Conservation (phyloP, 2,888 invertebrate genomes). For the Linnaemya vulpina region DNA sequence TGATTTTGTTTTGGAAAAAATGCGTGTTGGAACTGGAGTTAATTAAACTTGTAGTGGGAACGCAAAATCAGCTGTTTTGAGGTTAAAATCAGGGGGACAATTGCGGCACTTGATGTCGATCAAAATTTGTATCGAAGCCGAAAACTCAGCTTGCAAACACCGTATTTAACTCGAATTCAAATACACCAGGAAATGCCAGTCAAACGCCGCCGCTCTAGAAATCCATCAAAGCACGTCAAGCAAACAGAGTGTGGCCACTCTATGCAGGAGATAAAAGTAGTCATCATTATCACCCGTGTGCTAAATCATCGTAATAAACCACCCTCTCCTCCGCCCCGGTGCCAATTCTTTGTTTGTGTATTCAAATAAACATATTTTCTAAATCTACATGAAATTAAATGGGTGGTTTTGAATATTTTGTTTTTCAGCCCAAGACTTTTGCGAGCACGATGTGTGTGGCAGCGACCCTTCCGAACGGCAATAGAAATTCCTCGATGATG, state of each 20-base stretch:
- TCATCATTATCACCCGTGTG: slow-evolving; percentile 59
- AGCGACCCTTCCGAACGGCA: slow-evolving; percentile 71
- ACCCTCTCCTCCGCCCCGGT: slow-evolving; percentile 14
- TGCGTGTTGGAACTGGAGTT: too few species aligned
- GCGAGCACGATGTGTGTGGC: slow-evolving; percentile 45
- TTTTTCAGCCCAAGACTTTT: slow-evolving; percentile 3
- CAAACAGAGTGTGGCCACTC: slow-evolving; percentile 47
- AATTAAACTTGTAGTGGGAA: too few species aligned
- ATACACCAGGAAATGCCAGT: too few species aligned
- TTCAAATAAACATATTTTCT: slow-evolving; percentile 66
- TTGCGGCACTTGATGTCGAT: too few species aligned
- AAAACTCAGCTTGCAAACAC: too few species aligned
- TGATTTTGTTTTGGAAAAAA: too few species aligned
- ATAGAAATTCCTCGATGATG: slow-evolving; percentile 73
- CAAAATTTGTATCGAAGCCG: too few species aligned
- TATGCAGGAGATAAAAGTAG: slow-evolving; percentile 43
- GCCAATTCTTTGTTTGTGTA: slow-evolving; percentile 54
- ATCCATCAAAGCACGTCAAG: background rate
- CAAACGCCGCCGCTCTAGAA: background rate
- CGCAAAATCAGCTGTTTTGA: too few species aligned
- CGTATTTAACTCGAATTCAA: too few species aligned
- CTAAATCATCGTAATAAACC: slow-evolving; percentile 59
- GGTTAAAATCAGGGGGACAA: too few species aligned
- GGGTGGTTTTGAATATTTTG: slow-evolving; percentile 40
- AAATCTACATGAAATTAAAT: slow-evolving; percentile 59